Evolutionary conservation across 2,888 invertebrate genomes (phyloP).

Genomic region (Mayetiola destructor): DNA sequence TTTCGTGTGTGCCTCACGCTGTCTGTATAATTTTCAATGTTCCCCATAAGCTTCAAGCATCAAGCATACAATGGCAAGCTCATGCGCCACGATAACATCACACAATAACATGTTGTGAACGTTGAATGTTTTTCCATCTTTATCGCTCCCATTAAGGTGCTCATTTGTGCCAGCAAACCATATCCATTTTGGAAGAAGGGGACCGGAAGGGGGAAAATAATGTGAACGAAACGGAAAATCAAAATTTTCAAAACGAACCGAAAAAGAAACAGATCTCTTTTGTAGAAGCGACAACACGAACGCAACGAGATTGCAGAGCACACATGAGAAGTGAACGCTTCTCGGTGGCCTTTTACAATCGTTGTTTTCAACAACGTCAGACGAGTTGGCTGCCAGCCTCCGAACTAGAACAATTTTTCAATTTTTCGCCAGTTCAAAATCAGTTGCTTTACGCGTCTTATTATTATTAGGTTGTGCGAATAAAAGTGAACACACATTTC

Average conservation of each 20-base stretch:
- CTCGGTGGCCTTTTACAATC: neutral
- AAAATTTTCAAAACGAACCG: neutral
- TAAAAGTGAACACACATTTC: neutral
- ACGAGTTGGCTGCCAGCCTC: conserved; percentile 12
- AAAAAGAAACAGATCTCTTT: neutral
- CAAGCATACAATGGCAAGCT: conserved; percentile 2
- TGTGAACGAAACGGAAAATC: neutral
- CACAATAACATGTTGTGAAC: neutral
- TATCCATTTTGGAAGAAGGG: too few relatives aligned
- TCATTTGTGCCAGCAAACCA: neutral
- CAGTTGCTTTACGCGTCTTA: conserved; percentile 12
- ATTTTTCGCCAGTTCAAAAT: conserved; percentile 10
- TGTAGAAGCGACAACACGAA: conserved; percentile 2
- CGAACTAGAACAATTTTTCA: conserved; percentile 2
- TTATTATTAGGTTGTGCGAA: neutral
- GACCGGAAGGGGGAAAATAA: too few relatives aligned
- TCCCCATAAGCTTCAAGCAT: neutral
- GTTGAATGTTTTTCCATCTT: neutral
- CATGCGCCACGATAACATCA: conserved; percentile 10
- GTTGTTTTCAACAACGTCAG: conserved; percentile 6
- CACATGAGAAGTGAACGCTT: neutral
- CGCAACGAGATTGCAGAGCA: conserved; percentile 5
- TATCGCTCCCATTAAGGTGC: neutral
- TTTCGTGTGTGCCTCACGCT: too few relatives aligned
- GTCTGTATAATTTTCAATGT: too few relatives aligned